Base-by-base conservation (phyloP, 2,888 invertebrate genomes). In the Chloromyia formosa region DNA sequence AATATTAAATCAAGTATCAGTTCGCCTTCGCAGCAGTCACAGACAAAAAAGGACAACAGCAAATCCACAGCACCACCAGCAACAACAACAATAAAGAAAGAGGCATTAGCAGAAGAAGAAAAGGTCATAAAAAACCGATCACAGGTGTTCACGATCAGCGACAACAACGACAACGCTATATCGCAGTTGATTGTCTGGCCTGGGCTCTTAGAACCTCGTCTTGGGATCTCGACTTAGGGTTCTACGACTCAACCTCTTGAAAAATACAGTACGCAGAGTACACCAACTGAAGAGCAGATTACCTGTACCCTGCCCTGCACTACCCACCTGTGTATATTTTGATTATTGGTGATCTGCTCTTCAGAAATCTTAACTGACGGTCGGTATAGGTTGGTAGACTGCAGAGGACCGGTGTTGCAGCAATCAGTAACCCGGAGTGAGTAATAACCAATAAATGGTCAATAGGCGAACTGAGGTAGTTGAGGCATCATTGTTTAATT, bases 141-240 rank as follows among this genome's bases (percentile, higher is more conserved):
- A 80, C 80, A 80, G 80, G 80, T 80, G 80, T 80, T 79, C 79
- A 77, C 78, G 79, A 80, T 79, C 79, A 77, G 77, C 78, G 77
- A 75, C 64, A 45, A 49, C 66, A 35, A 66, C 20, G 45, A 66
- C 23, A n/a, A 53, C 58, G 71, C 58, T 71, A 18, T 71, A 18
- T 56, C 40, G 22, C 56, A 58, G 53, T 71, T 56, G 71, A 58
- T 58, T 58, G 69, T 69, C 71, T 71, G 58, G 68, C 54, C 54
- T 54, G 68, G 68, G 60, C 27, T 35, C 7, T 60, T 27, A 23
- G 27, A 23, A 22, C 23, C 27, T 35, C 27, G 7, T 35, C 27
- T 35, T 35, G 22, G 62, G 42, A 23, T 53, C 27, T 62, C 18
- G n/a, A 40, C 62, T 35, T 16, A n/a, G 62, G 40, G n/a, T 20